Conservation (phyloP, 2,113 vertebrate genomes). For the Oncorhynchus mykiss region DNA sequence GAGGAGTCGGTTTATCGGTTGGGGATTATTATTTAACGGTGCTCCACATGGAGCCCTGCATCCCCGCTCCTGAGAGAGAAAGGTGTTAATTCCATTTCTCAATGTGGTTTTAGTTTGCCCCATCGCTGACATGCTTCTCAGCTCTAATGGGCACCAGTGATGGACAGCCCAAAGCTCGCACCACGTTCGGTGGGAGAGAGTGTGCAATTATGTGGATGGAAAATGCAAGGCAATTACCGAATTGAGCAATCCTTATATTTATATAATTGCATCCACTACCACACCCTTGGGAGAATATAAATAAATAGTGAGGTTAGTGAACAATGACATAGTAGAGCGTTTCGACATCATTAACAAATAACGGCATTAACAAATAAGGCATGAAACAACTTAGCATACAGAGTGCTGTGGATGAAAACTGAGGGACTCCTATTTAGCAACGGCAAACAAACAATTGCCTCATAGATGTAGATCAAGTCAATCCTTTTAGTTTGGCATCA, state of each 20-base stretch:
- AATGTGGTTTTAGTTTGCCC: constrained; percentile 35
- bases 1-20: constrained; percentile 51
- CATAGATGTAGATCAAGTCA: constrained; percentile 12
- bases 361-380: constrained; percentile 21
- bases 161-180: constrained; percentile 15
- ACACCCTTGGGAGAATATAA: constrained; percentile 32
- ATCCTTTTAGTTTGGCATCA: constrained; percentile 18
- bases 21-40: constrained; percentile 48
- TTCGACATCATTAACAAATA: constrained; percentile 41
- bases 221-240: constrained; percentile 28
- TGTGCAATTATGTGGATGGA: constrained; percentile 34
- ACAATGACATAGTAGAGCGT: constrained; percentile 40
- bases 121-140: constrained; percentile 11
- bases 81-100: constrained; percentile 49
- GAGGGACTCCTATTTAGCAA: constrained; percentile 18
- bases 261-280: constrained; percentile 43
- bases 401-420: constrained; percentile 16
- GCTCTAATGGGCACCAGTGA: constrained; percentile 35
- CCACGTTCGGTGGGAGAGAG: neutral
- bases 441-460: constrained; percentile 30
- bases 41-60: constrained; percentile 13
- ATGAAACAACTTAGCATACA: constrained; percentile 3
- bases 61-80: constrained; percentile 32
- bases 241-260: constrained; percentile 47
- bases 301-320: constrained; percentile 37